phyloP scores from a whole-genome alignment of 2,888 invertebrate species.

The Apotomis turbidana region DNA sequence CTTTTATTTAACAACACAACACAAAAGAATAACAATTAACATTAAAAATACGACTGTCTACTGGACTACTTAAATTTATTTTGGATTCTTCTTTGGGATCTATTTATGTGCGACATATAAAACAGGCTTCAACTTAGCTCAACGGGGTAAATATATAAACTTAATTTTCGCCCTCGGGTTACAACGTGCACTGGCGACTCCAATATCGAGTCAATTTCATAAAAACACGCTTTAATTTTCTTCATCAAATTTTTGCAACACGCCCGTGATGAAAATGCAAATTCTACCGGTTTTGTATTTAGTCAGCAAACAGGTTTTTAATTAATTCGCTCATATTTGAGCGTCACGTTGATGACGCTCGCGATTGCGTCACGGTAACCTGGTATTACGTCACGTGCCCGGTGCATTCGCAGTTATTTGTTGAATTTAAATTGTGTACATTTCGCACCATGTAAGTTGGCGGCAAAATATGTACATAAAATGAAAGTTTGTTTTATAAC shows the following conservation, averaged over 20 bases:
- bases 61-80: too few relatives aligned
- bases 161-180: neutral
- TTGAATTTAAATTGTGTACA: neutral
- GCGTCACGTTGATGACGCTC: conserved; percentile 35
- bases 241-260: conserved; percentile 18
- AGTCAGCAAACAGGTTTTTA: conserved; percentile 73
- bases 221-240: neutral
- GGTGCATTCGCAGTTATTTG: conserved; percentile 6
- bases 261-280: conserved; percentile 37
- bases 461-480: too few relatives aligned
- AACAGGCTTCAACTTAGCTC: too few relatives aligned
- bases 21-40: too few relatives aligned
- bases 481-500: too few relatives aligned
- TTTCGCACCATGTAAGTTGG: neutral
- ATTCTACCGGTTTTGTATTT: conserved; percentile 57
- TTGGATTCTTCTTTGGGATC: too few relatives aligned
- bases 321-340: conserved; percentile 68
- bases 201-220: conserved; percentile 19
- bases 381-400: conserved; percentile 4
- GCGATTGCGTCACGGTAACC: conserved; percentile 14
- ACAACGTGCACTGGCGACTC: neutral
- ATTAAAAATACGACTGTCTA: too few relatives aligned
- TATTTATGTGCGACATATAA: too few relatives aligned
- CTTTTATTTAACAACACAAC: too few relatives aligned
- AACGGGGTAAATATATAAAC: neutral